phyloP scores from a whole-genome alignment of 2,888 invertebrate genomes.

The Cryptophagus acutangulus region DNA sequence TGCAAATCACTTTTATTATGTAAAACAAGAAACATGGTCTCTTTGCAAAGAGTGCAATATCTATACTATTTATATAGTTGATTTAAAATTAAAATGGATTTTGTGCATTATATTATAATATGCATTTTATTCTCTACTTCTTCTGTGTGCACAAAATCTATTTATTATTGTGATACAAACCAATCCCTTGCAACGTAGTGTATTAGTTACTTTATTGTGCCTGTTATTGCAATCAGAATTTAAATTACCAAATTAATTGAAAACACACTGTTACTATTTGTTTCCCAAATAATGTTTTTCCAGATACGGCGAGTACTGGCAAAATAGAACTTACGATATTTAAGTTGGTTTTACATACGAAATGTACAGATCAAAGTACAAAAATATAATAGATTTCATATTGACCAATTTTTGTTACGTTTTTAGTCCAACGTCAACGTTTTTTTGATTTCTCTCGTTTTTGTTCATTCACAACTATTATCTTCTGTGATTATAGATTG shows the following conservation, averaged over 20 bases:
- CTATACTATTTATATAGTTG: neutral
- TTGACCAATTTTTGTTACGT: constrained; percentile 4
- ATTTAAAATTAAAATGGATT: constrained; percentile 27
- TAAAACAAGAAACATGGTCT: too few species aligned
- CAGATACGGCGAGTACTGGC: neutral
- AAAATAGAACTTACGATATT: constrained; percentile 3
- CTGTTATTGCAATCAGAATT: constrained; percentile 39
- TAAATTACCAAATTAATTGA: constrained; percentile 28
- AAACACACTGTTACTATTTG: constrained; percentile 17
- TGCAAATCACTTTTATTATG: too few species aligned
- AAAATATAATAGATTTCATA: constrained; percentile 3
- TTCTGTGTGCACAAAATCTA: constrained; percentile 36
- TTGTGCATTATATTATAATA: constrained; percentile 30
- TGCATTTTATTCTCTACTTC: too few species aligned
- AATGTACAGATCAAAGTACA: constrained; percentile 5
- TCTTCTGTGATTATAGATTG: constrained; percentile 35
- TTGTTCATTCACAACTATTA: constrained; percentile 3
- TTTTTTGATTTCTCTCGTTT: neutral
- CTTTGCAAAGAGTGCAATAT: constrained; percentile 32
- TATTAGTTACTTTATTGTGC: constrained; percentile 44
- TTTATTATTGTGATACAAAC: constrained; percentile 43
- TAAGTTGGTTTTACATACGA: neutral
- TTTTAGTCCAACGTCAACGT: too few species aligned
- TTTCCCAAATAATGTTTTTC: neutral
- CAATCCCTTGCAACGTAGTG: constrained; percentile 31